A percentile compares a stretch with the other conserved stretches of the same genome.
These are phyloP conservation scores for Melanostoma scalare DNA, from an alignment of 2,888 invertebrate genomes.

Conservation along the genomic window DNA sequence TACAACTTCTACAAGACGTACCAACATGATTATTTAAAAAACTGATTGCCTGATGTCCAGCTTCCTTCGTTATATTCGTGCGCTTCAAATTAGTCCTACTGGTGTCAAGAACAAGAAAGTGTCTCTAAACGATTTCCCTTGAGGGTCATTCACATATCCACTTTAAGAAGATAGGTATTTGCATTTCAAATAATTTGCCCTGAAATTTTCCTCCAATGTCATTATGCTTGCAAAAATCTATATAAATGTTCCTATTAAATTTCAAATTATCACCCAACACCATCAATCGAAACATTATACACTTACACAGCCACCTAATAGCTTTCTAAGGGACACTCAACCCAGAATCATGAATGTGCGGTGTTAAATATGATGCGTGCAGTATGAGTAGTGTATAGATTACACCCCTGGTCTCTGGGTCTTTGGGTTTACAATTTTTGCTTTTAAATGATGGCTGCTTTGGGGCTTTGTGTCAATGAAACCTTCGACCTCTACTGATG, in stretches of 20 bases:
- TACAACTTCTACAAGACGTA: too few species aligned
- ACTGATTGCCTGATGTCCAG: too few species aligned
- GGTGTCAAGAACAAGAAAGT: too few species aligned
- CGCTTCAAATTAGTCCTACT: too few species aligned
- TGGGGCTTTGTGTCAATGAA: constrained; percentile 28
- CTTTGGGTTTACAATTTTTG: constrained; percentile 27
- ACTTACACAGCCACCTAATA: constrained; percentile 33
- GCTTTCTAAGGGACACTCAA: constrained; percentile 66
- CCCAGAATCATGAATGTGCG: constrained; percentile 27
- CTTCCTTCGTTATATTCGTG: too few species aligned
- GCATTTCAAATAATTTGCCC: not conserved
- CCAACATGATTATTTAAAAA: too few species aligned
- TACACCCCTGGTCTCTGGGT: constrained; percentile 30
- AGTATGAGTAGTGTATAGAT: constrained; percentile 11
- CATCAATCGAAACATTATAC: constrained; percentile 57
- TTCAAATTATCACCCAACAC: constrained; percentile 65
- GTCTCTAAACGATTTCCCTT: too few species aligned
- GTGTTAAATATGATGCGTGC: constrained; percentile 53
- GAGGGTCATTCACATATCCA: too few species aligned
- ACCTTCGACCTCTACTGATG: constrained; percentile 27
- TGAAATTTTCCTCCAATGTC: not conserved
- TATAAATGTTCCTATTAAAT: constrained; percentile 58
- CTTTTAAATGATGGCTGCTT: constrained; percentile 56
- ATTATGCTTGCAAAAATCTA: constrained; percentile 11
- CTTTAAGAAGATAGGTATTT: not conserved